phyloP scores from a whole-genome alignment of 2,113 vertebrate genomes.

The Phocoena sinus region DNA sequence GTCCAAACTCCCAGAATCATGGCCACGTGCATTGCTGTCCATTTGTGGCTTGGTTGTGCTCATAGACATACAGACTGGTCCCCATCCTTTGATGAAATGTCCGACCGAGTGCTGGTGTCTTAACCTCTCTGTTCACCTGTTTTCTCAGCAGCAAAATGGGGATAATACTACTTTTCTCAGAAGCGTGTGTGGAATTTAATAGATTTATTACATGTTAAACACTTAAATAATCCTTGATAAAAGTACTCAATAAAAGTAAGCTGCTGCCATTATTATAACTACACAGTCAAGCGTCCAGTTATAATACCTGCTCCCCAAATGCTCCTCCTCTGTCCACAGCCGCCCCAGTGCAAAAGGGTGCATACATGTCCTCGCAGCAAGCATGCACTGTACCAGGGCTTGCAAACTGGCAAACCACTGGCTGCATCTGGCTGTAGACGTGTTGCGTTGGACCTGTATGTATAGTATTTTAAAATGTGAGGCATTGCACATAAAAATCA shows the following conservation, averaged over 20 bases:
- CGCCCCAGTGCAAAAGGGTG: rapidly evolving
- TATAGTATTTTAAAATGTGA: not conserved
- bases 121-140: not conserved
- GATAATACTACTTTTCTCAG: not conserved
- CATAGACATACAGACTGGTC: not conserved
- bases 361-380: rapidly evolving
- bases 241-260: not conserved
- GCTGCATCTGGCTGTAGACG: not conserved
- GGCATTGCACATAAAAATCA: not conserved
- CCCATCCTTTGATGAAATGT: not conserved
- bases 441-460: not conserved
- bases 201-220: not conserved
- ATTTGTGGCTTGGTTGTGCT: not conserved
- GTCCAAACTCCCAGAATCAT: not conserved
- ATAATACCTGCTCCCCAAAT: not conserved
- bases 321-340: not conserved
- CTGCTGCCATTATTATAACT: not conserved
- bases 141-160: not conserved
- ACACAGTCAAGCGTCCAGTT: not conserved
- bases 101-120: rapidly evolving
- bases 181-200: not conserved
- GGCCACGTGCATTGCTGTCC: rapidly evolving
- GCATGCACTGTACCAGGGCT: too few relatives aligned
- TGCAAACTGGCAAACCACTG: not conserved
- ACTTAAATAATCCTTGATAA: not conserved